phyloP scores from a whole-genome alignment of 2,888 invertebrate species.

The Bembecia ichneumoniformis region DNA sequence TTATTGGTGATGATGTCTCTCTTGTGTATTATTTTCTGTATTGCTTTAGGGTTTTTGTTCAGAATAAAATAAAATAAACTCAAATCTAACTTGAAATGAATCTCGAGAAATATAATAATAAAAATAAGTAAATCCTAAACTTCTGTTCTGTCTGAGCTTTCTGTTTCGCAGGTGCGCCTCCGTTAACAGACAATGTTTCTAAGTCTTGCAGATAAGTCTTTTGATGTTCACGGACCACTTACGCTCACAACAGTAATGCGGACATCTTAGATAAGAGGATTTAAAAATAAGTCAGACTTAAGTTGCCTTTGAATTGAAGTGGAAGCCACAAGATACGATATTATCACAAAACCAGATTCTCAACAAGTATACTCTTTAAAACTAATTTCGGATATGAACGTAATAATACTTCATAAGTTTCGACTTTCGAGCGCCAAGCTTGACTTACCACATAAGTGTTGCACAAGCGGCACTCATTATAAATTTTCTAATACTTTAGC shows the following conservation, averaged over 20 bases:
- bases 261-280: constrained; percentile 24
- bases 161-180: no score
- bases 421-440: not conserved
- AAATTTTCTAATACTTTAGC: constrained; percentile 12
- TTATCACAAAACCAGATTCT: not conserved
- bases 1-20: no score
- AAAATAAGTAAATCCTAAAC: no score
- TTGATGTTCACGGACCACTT: constrained; percentile 26
- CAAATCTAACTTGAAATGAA: no score
- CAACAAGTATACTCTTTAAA: not conserved
- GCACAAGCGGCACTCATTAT: constrained; percentile 4
- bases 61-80: no score
- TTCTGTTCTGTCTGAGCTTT: no score
- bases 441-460: constrained; percentile 1
- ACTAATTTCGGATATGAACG: not conserved
- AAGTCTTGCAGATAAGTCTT: constrained; percentile 12
- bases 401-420: not conserved
- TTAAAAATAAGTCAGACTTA: constrained; percentile 29
- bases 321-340: constrained; percentile 8
- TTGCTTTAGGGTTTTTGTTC: no score
- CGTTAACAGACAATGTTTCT: not conserved
- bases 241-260: constrained; percentile 8
- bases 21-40: no score
- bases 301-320: constrained; percentile 27
- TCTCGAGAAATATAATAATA: no score